These are phyloP conservation scores for Spodoptera picta DNA, from an alignment of 2,888 invertebrate genomes.

Conservation along the genomic window DNA sequence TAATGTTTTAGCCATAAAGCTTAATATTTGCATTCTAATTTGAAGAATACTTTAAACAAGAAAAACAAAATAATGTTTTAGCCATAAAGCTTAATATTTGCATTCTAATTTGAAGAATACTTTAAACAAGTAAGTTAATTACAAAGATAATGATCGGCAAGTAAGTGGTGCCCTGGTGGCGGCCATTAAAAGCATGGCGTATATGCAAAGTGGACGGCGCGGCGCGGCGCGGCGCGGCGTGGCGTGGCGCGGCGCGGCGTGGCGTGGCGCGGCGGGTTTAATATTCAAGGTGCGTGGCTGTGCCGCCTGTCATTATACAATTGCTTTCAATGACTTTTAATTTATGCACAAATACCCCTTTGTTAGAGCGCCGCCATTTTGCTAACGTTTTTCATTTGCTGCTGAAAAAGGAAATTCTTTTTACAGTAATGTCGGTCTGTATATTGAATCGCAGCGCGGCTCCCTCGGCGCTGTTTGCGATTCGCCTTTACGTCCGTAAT, in stretches of 20 bases:
- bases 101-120: too few relatives aligned
- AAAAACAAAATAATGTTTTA: too few relatives aligned
- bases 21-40: too few relatives aligned
- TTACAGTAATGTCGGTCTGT: constrained; percentile 23
- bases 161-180: constrained; percentile 9
- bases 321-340: constrained; percentile 55
- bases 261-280: constrained; percentile 20
- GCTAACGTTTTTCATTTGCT: constrained; percentile 40
- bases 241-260: too few relatives aligned
- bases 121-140: constrained; percentile 20
- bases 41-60: background rate
- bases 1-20: too few relatives aligned
- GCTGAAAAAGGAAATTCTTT: constrained; percentile 36
- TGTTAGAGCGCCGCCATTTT: constrained; percentile 43
- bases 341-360: constrained; percentile 55
- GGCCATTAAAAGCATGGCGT: constrained; percentile 13
- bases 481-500: constrained; percentile 29
- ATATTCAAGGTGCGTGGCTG: constrained; percentile 41
- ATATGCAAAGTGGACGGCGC: constrained; percentile 22
- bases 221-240: constrained; percentile 10
- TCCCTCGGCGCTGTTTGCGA: constrained; percentile 18
- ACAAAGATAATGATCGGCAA: constrained; percentile 28
- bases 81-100: too few relatives aligned
- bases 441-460: constrained; percentile 21
- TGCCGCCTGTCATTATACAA: constrained; percentile 49